Percentiles rank a stretch among this genome's conserved stretches.
Evolutionary conservation across 2,113 vertebrate genomes (phyloP).

Genomic region (Aegotheles bennettii): DNA sequence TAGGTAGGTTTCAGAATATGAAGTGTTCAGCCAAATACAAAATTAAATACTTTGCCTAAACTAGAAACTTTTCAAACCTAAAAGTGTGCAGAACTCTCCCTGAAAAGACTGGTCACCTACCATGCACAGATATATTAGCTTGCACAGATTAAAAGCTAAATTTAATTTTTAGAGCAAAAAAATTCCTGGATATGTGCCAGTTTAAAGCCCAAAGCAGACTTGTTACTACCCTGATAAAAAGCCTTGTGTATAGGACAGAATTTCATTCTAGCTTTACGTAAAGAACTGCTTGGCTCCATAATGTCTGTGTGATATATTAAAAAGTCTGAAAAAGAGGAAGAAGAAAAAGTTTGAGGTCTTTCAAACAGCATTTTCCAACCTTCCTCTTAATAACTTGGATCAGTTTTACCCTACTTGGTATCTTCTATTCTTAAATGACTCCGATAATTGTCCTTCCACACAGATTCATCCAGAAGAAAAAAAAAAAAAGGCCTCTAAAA

Average conservation of each 20-base stretch:
- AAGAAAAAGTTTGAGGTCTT: neutral
- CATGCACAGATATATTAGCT: neutral
- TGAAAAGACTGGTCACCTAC: neutral
- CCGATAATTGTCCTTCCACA: neutral
- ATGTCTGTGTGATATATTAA: neutral
- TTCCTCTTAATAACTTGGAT: neutral
- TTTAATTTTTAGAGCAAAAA: neutral
- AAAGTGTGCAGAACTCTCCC: neutral
- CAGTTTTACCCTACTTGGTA: neutral
- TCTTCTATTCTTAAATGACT: neutral
- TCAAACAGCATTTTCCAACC: neutral
- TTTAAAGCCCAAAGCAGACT: neutral
- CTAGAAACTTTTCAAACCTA: neutral
- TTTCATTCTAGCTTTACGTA: neutral
- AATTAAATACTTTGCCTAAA: neutral
- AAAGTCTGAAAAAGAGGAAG: neutral
- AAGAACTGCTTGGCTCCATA: neutral
- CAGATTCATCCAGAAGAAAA: neutral
- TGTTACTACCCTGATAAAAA: neutral
- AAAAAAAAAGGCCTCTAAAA: neutral
- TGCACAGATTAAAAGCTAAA: neutral
- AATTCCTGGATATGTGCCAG: neutral
- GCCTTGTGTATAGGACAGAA: neutral
- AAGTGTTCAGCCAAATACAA: neutral
- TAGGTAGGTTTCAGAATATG: neutral